A percentile compares a stretch with the other conserved stretches of the same genome.
Evolutionary conservation across 2,888 invertebrate genomes (phyloP).

Genomic region (Nomada lathburiana): DNA sequence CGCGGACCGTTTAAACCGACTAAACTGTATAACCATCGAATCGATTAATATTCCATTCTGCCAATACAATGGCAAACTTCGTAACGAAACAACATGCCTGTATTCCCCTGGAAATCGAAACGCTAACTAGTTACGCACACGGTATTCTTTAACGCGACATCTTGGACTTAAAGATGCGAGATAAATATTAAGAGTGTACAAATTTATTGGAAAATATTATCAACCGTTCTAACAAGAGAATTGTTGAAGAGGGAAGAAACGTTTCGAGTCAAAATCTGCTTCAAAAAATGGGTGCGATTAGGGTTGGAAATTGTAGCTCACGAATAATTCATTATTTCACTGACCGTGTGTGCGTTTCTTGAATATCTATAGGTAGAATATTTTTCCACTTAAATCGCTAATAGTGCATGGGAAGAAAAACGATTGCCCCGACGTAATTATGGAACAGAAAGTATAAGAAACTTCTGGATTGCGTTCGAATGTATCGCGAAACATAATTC

Average conservation of each 20-base stretch:
- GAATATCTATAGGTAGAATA: too few relatives aligned
- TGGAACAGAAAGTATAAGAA: background rate
- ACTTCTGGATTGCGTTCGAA: background rate
- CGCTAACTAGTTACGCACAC: conserved; percentile 7
- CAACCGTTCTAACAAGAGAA: too few relatives aligned
- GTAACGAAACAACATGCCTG: conserved; percentile 8
- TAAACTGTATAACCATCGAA: conserved; percentile 8
- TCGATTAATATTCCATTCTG: conserved; percentile 32
- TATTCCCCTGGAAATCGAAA: conserved; percentile 1
- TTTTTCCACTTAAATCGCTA: too few relatives aligned
- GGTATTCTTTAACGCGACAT: background rate
- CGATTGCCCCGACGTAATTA: background rate
- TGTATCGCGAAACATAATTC: conserved; percentile 6
- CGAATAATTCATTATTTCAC: too few relatives aligned
- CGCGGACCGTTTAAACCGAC: background rate
- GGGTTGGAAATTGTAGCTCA: too few relatives aligned
- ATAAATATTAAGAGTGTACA: conserved; percentile 3
- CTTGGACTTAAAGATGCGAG: conserved; percentile 6
- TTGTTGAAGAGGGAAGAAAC: too few relatives aligned
- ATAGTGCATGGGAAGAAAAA: too few relatives aligned
- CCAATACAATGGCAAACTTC: conserved; percentile 10
- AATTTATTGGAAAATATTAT: too few relatives aligned
- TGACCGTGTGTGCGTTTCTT: too few relatives aligned
- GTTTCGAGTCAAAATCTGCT: too few relatives aligned
- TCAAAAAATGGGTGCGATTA: too few relatives aligned